A percentile compares a stretch with the other conserved stretches of the same genome.
Conservation (phyloP, 2,113 vertebrate genomes). For the Phrynosoma platyrhinos region DNA sequence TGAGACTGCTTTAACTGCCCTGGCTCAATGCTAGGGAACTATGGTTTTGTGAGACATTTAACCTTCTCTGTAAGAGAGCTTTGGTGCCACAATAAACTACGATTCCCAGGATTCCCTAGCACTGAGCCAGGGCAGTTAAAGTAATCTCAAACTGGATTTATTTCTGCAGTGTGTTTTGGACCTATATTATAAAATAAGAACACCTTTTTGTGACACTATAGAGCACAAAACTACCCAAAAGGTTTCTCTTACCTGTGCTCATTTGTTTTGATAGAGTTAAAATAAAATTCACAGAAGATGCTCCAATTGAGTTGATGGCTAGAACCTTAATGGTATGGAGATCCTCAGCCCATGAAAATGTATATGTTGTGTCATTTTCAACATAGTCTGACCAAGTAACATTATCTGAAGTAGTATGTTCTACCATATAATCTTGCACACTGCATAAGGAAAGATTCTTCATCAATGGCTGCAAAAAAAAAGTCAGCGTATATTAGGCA, state of each 20-base stretch:
- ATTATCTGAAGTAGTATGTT: slow-evolving; percentile 71
- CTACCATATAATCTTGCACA: slow-evolving; percentile 82
- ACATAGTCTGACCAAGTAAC: slow-evolving; percentile 69
- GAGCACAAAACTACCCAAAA: neutral
- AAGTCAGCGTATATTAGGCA: neutral
- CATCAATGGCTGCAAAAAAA: slow-evolving; percentile 78
- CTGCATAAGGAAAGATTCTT: slow-evolving; percentile 79
- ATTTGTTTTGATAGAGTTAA: slow-evolving; percentile 83
- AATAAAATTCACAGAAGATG: slow-evolving; percentile 85
- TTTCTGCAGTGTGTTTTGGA: too few relatives aligned
- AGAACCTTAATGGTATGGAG: slow-evolving; percentile 82
- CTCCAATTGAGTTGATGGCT: slow-evolving; percentile 87
- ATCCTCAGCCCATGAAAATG: slow-evolving; percentile 82
- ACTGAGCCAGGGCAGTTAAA: too few relatives aligned
- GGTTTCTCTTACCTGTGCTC: slow-evolving; percentile 80
- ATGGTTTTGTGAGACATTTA: too few relatives aligned
- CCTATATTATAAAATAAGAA: neutral
- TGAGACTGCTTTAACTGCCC: too few relatives aligned
- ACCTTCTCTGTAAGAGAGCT: too few relatives aligned
- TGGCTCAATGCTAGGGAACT: too few relatives aligned
- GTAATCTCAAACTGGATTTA: too few relatives aligned
- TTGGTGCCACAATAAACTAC: too few relatives aligned
- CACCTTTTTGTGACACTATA: neutral
- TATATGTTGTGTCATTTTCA: slow-evolving; percentile 75
- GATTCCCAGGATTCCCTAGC: too few relatives aligned